Conservation (phyloP, 1,140 invertebrate species). For the Mamestra configurata region DNA sequence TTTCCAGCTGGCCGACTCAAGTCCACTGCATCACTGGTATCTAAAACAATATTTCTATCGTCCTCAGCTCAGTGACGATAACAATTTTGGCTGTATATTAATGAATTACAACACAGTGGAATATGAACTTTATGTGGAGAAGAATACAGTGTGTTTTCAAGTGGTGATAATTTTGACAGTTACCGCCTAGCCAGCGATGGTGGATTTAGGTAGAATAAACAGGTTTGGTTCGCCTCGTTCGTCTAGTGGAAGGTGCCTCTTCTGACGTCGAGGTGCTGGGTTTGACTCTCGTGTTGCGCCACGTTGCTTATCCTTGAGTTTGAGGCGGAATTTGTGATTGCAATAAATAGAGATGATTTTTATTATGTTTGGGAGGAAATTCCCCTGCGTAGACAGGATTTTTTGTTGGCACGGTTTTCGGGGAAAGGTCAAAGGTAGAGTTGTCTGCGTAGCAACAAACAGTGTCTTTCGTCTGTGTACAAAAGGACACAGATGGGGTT, state of each 20-base stretch:
- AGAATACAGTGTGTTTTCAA: neutral
- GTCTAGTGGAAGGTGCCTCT: slow-evolving; percentile 51
- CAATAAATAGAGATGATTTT: neutral
- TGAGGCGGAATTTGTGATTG: neutral
- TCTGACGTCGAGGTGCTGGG: slow-evolving; percentile 11
- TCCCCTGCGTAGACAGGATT: neutral
- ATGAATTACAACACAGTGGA: neutral
- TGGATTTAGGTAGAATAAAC: slow-evolving; percentile 50
- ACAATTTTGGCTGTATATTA: slow-evolving; percentile 49
- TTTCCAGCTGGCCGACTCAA: neutral
- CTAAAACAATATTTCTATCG: slow-evolving; percentile 47
- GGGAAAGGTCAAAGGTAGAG: neutral
- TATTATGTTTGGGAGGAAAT: neutral
- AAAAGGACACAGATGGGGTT: neutral
- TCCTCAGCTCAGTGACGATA: slow-evolving; percentile 22
- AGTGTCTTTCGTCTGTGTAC: no score
- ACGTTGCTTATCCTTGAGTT: slow-evolving; percentile 23
- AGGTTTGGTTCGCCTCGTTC: slow-evolving; percentile 39
- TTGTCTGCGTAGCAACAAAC: neutral
- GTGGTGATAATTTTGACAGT: slow-evolving; percentile 41
- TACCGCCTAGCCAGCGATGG: slow-evolving; percentile 28
- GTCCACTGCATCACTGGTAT: slow-evolving; percentile 11
- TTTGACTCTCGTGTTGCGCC: slow-evolving; percentile 43
- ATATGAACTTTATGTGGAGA: neutral
- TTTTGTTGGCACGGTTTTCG: neutral